These are phyloP conservation scores for Brachionus plicatilis DNA, from an alignment of 1,140 invertebrate genomes.

Conservation along the genomic window DNA sequence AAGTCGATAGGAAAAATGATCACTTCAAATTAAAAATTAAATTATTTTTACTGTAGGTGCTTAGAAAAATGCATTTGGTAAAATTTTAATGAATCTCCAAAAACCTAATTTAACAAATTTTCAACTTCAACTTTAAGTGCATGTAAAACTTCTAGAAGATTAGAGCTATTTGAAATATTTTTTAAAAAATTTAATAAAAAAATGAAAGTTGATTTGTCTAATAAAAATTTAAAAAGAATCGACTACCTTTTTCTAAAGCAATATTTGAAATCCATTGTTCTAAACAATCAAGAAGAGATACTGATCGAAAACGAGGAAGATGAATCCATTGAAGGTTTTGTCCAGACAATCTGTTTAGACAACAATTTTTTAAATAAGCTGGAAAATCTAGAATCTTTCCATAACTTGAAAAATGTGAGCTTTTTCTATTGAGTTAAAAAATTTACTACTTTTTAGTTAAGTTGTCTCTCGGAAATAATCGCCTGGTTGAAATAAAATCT, in stretches of 20 bases:
- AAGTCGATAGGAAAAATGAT: not conserved
- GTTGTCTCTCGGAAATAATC: conserved; percentile 33
- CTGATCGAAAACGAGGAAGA: not conserved
- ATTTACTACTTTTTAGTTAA: not conserved
- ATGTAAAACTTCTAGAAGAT: not conserved
- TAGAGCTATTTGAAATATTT: not conserved
- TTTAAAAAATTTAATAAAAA: not conserved
- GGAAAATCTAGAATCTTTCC: not conserved
- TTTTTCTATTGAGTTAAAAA: not conserved
- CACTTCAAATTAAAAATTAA: not conserved
- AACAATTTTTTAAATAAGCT: conserved; percentile 18
- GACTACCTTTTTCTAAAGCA: conserved; percentile 15
- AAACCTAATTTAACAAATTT: not conserved
- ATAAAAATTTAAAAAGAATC: conserved; percentile 30
- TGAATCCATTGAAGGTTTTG: not conserved
- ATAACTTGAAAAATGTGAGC: conserved; percentile 1
- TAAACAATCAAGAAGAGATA: not conserved
- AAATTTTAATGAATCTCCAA: not conserved
- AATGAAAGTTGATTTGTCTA: conserved; percentile 35
- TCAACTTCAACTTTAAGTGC: not conserved
- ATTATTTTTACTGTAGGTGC: not conserved
- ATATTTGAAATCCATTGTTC: not conserved
- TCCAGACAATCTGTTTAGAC: conserved; percentile 21
- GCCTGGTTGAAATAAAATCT: conserved; percentile 3
- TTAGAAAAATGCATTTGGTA: not conserved